Base-by-base conservation (phyloP, 2,797 vertebrate genomes). In the Anolis apletophallus region DNA sequence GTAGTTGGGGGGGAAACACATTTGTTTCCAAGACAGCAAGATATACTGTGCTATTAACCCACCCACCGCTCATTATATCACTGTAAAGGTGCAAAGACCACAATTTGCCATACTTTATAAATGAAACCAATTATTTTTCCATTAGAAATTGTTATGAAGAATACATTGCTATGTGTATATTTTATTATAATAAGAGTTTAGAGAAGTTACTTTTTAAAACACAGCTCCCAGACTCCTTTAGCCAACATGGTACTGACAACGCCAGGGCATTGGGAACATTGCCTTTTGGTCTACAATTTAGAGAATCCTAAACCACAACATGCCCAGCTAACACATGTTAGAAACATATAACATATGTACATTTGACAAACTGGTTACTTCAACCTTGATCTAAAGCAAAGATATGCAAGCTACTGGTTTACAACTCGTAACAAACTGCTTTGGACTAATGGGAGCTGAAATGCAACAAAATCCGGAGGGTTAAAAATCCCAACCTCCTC, bases 61-160 rank as follows among this genome's bases (percentile, higher is more conserved):
- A 57, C 69, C 17, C 52, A 6, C 13, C 5, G 54, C 77, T 29
- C 21, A 11, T 73, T 57, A 52, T 34, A 32, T 16, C 13, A 29
- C 13, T 36, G 32, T 74, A 61, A 13, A 86, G 14, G 9, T 52
- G 14, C 21, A 29, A 64, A 19, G 9, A 8, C 84, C 29, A 61
- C 34, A 21, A 74, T 80, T 80, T 34, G 21, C 36, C 55, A 73
- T 80, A 7, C 8, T 74, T 85, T 36, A 52, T 74, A 32, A 73
- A 86, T 64, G 71, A 55, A 23, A 34, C 46, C 46, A 40, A 16
- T 74, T 86, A 29, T 32, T 75, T 86, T 75, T n/a, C 21, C 32
- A 36, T 40, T 74, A 81, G 57, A 61, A 86, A 54, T 17, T 64
- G 16, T 50, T 40, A n/a, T 12, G 16, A 74, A 21, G 40, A 40